Evolutionary conservation across 2,113 vertebrate genomes (phyloP), one percentile per base, ranked within the genome.

Genomic region (Reinhardtius hippoglossoides): DNA sequence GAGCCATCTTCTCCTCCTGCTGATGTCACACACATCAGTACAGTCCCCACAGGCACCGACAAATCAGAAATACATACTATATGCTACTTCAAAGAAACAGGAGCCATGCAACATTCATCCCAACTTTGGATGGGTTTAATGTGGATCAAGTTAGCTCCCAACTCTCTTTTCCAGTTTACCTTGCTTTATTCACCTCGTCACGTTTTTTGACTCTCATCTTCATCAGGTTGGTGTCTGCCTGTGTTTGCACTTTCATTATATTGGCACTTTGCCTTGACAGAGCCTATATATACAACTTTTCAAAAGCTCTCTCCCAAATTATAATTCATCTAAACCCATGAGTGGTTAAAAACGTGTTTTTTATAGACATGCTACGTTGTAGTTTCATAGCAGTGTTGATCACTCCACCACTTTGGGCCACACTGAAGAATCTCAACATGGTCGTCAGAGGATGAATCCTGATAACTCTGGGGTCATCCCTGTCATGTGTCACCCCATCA

Each of bases 1-100:
- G 31, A 55, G 71, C 37, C 54, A 67, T 75, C 54, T 65, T 12
- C 4, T 67, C 0, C 63, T 55, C 0, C 63, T 55, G 61, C 82
- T n/a, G 23, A 4, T 54, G 37, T 50, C 61, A 61, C 62, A 31
- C 67, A 31, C 66, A 57, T 71, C 67, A 63, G 23, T 61, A 67
- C 58, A 23, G 46, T 23, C 18, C 0, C 66, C 60, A 6, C 74
- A 44, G 74, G 58, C 35, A 4, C 40, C 4, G 74, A 78, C 16
- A 9, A 67, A 40, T 20, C 8, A 0, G 60, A 27, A 59, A 46
- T 42, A 42, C 58, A 18, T 21, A 26, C 5, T 21, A 37, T 55
- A 52, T 21, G 26, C 35, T 31, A 4, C 52, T 48, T 70, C 6
- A 70, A 24, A 57, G 27, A 24, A 60, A 42, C 52, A 14, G 8